Evolutionary conservation across 35 echinoderm and acorn worm species (phyloP), one percentile per base, ranked within the genome.

Genomic region (Strongylocentrotus purpuratus): DNA sequence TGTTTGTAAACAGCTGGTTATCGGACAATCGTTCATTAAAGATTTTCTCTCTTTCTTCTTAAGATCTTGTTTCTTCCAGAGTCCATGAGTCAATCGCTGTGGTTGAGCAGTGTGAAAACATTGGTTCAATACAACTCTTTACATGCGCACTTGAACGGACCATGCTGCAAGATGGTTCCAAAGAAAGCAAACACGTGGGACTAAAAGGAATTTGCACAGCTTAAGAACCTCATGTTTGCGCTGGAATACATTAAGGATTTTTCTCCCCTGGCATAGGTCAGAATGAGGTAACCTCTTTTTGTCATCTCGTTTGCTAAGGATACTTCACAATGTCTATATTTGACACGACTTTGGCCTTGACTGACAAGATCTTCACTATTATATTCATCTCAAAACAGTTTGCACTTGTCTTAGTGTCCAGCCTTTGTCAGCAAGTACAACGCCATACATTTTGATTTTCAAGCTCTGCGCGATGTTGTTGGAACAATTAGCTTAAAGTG

Each of bases 1-100:
- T 89, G 87, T 89, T 89, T 89, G 87, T 46, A 89, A 89, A 89
- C 32, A 89, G 33, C 87, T 89, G 87, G 33, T 46, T 46, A 89
- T 89, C 32, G 45, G 32, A 89, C 45, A 89, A 89, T 33, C 45
- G 87, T 33, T 46, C 17, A 89, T 89, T 45, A 46, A 89, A 45
- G 33, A 46, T 33, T 89, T 89, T 33, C 85, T 86, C 33, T 13
- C 25, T 86, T 33, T 33, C 45, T 89, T 33, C 87, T 18, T 89
- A 89, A 89, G 32, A 89, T 89, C 45, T 46, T 45, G 87, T 33
- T 46, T 46, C 45, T 89, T 89, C 11, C 25, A 46, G 45, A 89
- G 32, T 33, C 32, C 32, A 89, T 89, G 87, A 89, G 87, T 89
- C 87, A 89, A 46, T 45, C 87, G 32, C 45, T 41, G 32, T 45